These are phyloP conservation scores for Arbacia lixula DNA, from an alignment of 53 echinoderm and acorn worm genomes.

Conservation along the genomic window DNA sequence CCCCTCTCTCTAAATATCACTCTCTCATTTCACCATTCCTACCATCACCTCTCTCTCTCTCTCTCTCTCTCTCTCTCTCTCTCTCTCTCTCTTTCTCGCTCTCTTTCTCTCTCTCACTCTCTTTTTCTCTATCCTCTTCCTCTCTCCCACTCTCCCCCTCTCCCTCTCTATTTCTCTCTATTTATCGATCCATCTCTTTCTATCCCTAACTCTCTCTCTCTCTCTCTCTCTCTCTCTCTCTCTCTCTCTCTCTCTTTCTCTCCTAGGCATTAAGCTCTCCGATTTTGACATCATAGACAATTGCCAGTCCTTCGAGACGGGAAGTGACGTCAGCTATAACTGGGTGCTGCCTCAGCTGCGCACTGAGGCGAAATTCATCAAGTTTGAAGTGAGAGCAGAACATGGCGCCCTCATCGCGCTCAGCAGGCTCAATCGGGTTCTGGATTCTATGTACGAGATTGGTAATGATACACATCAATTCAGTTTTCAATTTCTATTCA, in stretches of 20 bases:
- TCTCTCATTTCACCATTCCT: not conserved
- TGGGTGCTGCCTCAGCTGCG: constrained; percentile 26
- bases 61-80: not conserved
- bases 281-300: constrained; percentile 14
- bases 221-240: not conserved
- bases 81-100: not conserved
- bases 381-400: constrained; percentile 41
- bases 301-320: constrained; percentile 44
- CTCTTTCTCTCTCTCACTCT: not conserved
- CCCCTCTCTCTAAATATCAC: not conserved
- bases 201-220: not conserved
- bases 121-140: not conserved
- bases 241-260: not conserved
- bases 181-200: not conserved
- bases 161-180: not conserved
- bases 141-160: not conserved
- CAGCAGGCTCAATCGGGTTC: not conserved
- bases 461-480: constrained; percentile 7
- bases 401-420: constrained; percentile 35
- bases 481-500: too few species aligned
- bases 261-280: not conserved
- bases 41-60: not conserved
- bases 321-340: constrained; percentile 21
- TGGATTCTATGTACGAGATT: constrained; percentile 39
- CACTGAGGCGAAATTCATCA: constrained; percentile 1